Evolutionary conservation across 2,888 invertebrate species (phyloP).

Genomic region (Tetranychus truncatus): DNA sequence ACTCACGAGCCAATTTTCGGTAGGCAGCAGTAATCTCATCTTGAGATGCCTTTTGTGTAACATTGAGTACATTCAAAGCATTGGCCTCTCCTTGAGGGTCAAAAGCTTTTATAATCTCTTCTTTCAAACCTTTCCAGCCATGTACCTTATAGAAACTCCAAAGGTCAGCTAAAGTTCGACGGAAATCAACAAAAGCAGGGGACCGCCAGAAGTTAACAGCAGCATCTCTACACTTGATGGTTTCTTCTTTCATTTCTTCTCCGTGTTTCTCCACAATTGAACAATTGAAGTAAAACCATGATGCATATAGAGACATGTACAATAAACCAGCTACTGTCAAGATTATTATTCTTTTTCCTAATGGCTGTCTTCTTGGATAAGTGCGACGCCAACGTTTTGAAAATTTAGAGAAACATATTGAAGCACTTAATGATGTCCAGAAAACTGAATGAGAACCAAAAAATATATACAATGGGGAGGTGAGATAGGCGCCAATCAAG

Average conservation of each 20-base stretch:
- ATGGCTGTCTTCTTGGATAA: conserved; percentile 36
- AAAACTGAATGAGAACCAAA: conserved; percentile 20
- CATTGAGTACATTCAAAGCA: conserved; percentile 60
- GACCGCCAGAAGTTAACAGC: conserved; percentile 72
- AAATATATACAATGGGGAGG: conserved; percentile 42
- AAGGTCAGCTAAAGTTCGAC: conserved; percentile 44
- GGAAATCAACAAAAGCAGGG: conserved; percentile 61
- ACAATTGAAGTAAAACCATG: conserved; percentile 70
- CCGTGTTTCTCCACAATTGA: conserved; percentile 60
- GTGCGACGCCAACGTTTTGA: conserved; percentile 45
- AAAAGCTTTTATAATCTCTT: conserved; percentile 60
- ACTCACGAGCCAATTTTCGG: conserved; percentile 58
- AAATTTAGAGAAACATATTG: conserved; percentile 45
- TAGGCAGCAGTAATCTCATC: conserved; percentile 65
- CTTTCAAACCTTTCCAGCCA: conserved; percentile 73
- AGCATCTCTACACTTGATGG: conserved; percentile 62
- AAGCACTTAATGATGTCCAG: conserved; percentile 35
- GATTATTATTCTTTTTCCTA: conserved; percentile 41
- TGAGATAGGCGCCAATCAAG: conserved; percentile 50
- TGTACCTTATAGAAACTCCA: conserved; percentile 61
- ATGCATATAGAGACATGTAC: conserved; percentile 53
- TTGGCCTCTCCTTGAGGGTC: conserved; percentile 80
- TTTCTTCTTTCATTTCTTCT: conserved; percentile 42
- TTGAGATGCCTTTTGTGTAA: conserved; percentile 61
- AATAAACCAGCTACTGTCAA: conserved; percentile 45